These are phyloP conservation scores for Neomonachus schauinslandi DNA, from an alignment of 2,113 vertebrate genomes.

Conservation along the genomic window DNA sequence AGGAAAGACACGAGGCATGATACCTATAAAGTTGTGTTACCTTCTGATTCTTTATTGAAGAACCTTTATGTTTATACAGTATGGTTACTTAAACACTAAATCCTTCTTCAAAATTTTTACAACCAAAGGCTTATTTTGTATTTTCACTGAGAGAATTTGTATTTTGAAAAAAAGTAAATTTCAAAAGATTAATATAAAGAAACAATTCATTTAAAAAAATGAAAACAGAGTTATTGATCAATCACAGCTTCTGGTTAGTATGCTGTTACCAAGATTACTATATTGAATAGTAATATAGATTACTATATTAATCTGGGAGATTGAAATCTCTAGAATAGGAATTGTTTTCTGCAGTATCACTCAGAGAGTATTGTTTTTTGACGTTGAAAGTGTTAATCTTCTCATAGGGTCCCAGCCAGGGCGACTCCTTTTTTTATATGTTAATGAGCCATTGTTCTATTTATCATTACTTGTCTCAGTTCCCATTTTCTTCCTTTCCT, in stretches of 20 bases:
- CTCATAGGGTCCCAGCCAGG: neutral
- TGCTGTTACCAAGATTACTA: neutral
- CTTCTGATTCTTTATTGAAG: neutral
- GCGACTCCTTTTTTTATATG: neutral
- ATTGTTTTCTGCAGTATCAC: neutral
- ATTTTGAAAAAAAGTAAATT: neutral
- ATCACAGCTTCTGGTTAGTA: neutral
- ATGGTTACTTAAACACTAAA: neutral
- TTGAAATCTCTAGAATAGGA: neutral
- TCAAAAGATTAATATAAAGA: neutral
- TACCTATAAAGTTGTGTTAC: neutral
- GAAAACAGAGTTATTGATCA: neutral
- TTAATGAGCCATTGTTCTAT: neutral
- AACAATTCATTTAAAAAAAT: neutral
- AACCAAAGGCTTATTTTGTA: neutral
- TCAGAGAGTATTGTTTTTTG: neutral
- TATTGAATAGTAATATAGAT: neutral
- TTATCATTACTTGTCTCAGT: neutral
- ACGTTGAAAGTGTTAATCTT: neutral
- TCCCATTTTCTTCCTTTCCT: neutral
- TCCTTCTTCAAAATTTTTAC: neutral
- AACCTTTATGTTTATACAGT: neutral
- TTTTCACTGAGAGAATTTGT: neutral
- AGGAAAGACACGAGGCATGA: neutral
- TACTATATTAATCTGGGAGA: neutral